A percentile compares a stretch with the other conserved stretches of the same genome.
phyloP scores from a whole-genome alignment of 2,797 vertebrate genomes.

The Melanotaenia parkinsoni region DNA sequence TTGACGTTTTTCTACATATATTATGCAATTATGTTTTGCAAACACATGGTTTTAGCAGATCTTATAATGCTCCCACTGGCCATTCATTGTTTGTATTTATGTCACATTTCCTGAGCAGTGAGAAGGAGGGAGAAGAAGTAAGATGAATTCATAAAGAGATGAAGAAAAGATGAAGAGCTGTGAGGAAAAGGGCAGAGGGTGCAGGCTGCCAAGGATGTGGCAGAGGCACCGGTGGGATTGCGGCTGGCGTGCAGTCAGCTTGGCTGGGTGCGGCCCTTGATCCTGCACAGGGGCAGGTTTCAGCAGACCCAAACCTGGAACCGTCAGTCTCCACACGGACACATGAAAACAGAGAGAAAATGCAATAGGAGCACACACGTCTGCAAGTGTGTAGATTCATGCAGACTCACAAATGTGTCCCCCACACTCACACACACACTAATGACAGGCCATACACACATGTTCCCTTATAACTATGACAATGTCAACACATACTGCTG shows the following conservation, averaged over 20 bases:
- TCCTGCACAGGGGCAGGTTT: constrained; percentile 77
- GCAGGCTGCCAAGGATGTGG: constrained; percentile 73
- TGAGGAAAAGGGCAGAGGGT: constrained; percentile 53
- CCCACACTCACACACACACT: constrained; percentile 27
- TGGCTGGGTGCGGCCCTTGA: constrained; percentile 78
- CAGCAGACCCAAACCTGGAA: constrained; percentile 78
- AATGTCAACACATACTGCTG: constrained; percentile 75
- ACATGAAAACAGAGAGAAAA: constrained; percentile 56
- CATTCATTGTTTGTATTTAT: constrained; percentile 39
- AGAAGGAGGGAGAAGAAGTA: constrained; percentile 11
- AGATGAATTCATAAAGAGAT: constrained; percentile 47
- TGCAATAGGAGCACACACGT: constrained; percentile 34
- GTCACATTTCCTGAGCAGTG: constrained; percentile 32
- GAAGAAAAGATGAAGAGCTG: constrained; percentile 44
- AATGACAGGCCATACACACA: constrained; percentile 75
- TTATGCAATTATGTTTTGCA: constrained; percentile 36
- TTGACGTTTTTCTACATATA: constrained; percentile 3
- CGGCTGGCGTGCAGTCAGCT: constrained; percentile 71
- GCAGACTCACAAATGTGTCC: constrained; percentile 59
- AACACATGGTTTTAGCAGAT: constrained; percentile 41
- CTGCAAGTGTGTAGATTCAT: constrained; percentile 56
- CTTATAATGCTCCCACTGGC: constrained; percentile 31
- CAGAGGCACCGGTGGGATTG: constrained; percentile 69
- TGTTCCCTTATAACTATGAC: constrained; percentile 73
- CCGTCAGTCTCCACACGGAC: constrained; percentile 73